Evolutionary conservation across 2,113 vertebrate genomes (phyloP).

Genomic region (Hystrix cristata): DNA sequence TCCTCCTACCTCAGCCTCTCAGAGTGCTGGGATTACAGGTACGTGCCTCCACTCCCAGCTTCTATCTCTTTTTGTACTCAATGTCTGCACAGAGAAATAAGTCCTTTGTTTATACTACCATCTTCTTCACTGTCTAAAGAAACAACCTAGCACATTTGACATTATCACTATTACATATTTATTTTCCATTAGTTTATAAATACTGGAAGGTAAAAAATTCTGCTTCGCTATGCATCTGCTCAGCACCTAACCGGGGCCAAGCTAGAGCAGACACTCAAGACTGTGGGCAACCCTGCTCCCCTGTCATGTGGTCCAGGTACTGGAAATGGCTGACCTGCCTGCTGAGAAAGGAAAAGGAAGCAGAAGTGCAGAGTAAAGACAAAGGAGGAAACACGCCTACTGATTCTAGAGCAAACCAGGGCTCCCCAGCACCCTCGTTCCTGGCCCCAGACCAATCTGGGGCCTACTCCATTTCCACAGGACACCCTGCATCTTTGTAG

Average conservation of each 20-base stretch:
- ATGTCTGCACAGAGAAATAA: background rate
- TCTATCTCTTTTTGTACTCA: background rate
- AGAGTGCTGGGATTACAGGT: background rate
- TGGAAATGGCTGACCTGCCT: background rate
- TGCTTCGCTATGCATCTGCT: background rate
- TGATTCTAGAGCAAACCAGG: background rate
- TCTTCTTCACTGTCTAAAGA: background rate
- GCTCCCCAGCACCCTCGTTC: background rate
- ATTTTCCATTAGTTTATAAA: slow-evolving; percentile 49
- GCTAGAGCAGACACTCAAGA: background rate
- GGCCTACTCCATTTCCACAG: background rate
- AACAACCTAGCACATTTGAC: background rate
- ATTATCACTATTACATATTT: background rate
- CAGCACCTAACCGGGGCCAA: background rate
- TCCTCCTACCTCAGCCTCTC: background rate
- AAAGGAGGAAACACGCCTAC: background rate
- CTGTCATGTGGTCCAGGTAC: background rate
- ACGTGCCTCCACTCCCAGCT: background rate
- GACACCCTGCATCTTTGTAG: background rate
- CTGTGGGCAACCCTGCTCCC: background rate
- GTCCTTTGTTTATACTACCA: background rate
- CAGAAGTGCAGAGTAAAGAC: background rate
- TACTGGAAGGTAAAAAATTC: background rate
- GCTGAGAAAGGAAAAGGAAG: background rate
- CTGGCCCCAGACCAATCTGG: background rate